Evolutionary conservation across 2,888 invertebrate genomes (phyloP), one percentile per base, ranked within the genome.

Genomic region (Stictocephala bisonia): DNA sequence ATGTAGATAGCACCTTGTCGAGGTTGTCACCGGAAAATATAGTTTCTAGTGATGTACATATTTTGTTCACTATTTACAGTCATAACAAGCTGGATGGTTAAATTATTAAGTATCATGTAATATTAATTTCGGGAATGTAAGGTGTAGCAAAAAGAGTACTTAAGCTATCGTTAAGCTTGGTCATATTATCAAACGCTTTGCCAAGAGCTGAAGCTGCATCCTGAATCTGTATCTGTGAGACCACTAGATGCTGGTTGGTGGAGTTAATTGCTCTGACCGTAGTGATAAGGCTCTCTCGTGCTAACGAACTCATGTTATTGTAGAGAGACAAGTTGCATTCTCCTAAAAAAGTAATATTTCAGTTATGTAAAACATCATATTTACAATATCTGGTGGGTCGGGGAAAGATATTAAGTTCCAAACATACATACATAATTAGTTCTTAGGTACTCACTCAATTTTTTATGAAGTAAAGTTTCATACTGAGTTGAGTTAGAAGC

Each of bases 401-500:
- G n/a, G n/a, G n/a, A n/a, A n/a, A n/a, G n/a, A n/a, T n/a, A n/a
- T n/a, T n/a, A n/a, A n/a, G n/a, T n/a, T n/a, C n/a, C n/a, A n/a
- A n/a, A n/a, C n/a, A n/a, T n/a, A n/a, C n/a, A n/a, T n/a, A n/a
- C n/a, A n/a, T n/a, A n/a, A n/a, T n/a, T n/a, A n/a, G n/a, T n/a
- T n/a, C n/a, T n/a, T n/a, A n/a, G n/a, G n/a, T 27, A 58, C 58
- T 58, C 44, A 71, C 70, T 71, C 29, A 71, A 31, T 71, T 71
- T 71, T 71, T 40, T 58, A 56, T 71, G 70, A 29, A 71, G 48
- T 48, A 71, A 48, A 13, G 58, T 58, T 31, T 71, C 70, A 27
- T 71, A 71, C 18, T 71, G 44, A 27, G 44, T 11, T 6, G 3
- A 15, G 15, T 48, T 20, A 44, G 44, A 20, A 44, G 26, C 26